phyloP scores from a whole-genome alignment of 2,113 vertebrate species.

The Brevimyrus niger region DNA sequence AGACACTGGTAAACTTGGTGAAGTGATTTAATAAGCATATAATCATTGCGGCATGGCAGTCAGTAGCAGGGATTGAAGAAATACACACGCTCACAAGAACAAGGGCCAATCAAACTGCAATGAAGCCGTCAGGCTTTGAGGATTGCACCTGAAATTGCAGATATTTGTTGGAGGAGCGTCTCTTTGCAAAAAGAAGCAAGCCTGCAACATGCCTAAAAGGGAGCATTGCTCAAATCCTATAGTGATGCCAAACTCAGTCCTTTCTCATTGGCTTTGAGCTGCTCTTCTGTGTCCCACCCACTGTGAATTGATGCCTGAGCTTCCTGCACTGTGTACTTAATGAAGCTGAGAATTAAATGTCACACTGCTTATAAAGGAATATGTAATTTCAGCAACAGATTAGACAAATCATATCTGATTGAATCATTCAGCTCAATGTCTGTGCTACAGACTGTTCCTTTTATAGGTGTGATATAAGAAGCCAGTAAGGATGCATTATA shows the following conservation, averaged over 20 bases:
- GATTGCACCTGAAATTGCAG: neutral
- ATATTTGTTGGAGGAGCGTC: neutral
- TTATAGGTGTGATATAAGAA: neutral
- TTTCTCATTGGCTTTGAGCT: neutral
- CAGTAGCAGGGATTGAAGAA: neutral
- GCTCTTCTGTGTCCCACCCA: neutral
- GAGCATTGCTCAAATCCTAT: neutral
- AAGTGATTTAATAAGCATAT: neutral
- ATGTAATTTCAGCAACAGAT: neutral
- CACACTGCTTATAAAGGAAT: conserved; percentile 4
- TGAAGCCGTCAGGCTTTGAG: neutral
- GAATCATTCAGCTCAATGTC: neutral
- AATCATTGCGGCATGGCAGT: neutral
- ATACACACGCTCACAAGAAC: neutral
- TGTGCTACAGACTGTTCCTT: neutral
- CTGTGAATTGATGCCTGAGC: neutral
- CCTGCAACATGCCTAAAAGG: neutral
- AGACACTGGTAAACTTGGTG: neutral
- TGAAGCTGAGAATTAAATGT: neutral
- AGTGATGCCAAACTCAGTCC: neutral
- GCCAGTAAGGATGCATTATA: neutral
- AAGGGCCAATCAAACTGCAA: neutral
- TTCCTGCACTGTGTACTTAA: neutral
- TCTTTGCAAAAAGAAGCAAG: neutral
- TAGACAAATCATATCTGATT: neutral